Base-by-base conservation (phyloP, 2,888 invertebrate species). In the Rhorus exstirpatorius region DNA sequence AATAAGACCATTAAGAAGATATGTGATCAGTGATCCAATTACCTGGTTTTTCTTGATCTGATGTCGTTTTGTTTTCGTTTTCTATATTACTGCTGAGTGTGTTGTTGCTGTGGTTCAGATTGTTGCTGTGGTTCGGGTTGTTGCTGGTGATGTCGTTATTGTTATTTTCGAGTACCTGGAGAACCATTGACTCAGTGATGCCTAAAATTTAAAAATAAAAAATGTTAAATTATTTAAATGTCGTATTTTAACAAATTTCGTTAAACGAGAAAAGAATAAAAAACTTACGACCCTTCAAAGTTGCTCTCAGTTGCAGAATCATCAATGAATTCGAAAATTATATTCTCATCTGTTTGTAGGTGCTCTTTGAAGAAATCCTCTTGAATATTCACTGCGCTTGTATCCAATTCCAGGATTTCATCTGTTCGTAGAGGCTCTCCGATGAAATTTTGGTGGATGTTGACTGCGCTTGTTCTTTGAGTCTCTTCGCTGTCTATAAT, bases 391-490 rank as follows among this genome's bases (percentile, higher is more conserved):
- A 53, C 53, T 53, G 53, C 12, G 53, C 24, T 53, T 53, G 53
- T 53, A 53, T 53, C 53, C 53, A 53, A 12, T 24, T 53, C 8
- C 53, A 10, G 53, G 19, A 53, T 53, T 53, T 21, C 53, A 53
- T 53, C 53, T 53, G 53, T 53, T 53, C 10, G 53, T 24, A 6
- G 12, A 21, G 53, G 24, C 8, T 58, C 35, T 58, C 31, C 35
- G 58, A 58, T 58, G 58, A 58, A 58, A 58, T 58, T 58, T 58
- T 14, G 58, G 31, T 58, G 26, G 31, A 58, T 35, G 14, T 58
- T 58, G 58, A 31, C 17, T 58, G 35, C 58, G 35, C 38, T 19
- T 14, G 38, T 35, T 58, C 31, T 35, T 60, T 60, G 35, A 35
- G 38, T 38, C 35, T 19, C 12, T 19, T 35, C 12, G 60, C 60